phyloP scores from a whole-genome alignment of 2,113 vertebrate genomes.

The Istiophorus platypterus region DNA sequence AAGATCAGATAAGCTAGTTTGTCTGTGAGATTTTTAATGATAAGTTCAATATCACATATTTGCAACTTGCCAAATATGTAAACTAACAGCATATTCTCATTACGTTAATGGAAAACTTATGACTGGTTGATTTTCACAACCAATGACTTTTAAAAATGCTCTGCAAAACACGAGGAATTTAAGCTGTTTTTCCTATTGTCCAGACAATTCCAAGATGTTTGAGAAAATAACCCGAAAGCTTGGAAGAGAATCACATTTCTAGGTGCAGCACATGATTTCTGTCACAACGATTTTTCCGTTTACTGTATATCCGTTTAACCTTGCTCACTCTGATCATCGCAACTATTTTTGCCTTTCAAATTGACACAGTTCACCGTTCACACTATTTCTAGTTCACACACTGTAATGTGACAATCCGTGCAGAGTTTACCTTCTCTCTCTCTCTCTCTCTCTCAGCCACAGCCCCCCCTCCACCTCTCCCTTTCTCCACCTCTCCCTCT shows the following conservation, averaged over 20 bases:
- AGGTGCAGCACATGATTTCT: background rate
- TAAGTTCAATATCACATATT: too few relatives aligned
- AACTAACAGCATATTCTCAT: too few relatives aligned
- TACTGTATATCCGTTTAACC: background rate
- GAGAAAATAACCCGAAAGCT: background rate
- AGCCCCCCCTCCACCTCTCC: too few relatives aligned
- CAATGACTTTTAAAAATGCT: too few relatives aligned
- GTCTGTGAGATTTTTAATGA: too few relatives aligned
- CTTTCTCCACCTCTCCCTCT: too few relatives aligned
- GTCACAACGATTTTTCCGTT: background rate
- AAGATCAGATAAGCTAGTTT: too few relatives aligned
- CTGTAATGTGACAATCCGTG: conserved; percentile 39
- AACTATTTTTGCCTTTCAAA: conserved; percentile 1
- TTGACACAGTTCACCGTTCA: background rate
- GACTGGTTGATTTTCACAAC: too few relatives aligned
- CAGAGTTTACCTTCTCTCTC: conserved; percentile 37
- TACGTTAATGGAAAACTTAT: too few relatives aligned
- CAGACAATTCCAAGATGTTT: background rate
- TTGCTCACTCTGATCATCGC: background rate
- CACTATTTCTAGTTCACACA: conserved; percentile 27
- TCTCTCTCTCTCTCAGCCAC: conserved; percentile 31
- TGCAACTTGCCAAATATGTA: too few relatives aligned
- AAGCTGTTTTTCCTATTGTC: background rate
- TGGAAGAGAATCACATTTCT: background rate
- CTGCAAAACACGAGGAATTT: background rate